These are phyloP conservation scores for Penaeus japonicus DNA, from an alignment of 1,140 invertebrate genomes.

Conservation along the genomic window DNA sequence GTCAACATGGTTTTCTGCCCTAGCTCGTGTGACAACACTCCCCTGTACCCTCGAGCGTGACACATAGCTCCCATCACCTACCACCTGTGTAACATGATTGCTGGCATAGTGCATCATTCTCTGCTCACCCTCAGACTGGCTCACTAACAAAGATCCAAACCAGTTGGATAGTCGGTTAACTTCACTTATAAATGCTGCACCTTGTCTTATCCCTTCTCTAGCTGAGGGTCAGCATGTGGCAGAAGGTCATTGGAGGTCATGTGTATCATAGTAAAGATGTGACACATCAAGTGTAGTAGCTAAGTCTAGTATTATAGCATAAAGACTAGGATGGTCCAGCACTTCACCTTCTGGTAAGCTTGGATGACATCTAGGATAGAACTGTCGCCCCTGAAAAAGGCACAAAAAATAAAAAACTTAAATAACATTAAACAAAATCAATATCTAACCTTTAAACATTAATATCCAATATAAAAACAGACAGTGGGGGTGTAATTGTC, in stretches of 20 bases:
- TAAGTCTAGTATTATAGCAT: constrained; percentile 82
- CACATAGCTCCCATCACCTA: constrained; percentile 24
- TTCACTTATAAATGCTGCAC: constrained; percentile 42
- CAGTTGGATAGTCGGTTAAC: constrained; percentile 36
- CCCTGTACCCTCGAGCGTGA: constrained; percentile 31
- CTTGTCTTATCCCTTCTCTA: constrained; percentile 31
- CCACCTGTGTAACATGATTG: constrained; percentile 31
- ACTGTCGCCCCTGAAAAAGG: constrained; percentile 77
- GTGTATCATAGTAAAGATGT: constrained; percentile 71
- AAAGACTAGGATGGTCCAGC: constrained; percentile 84
- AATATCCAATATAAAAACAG: constrained; percentile 1
- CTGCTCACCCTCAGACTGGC: constrained; percentile 21
- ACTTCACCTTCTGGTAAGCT: constrained; percentile 86
- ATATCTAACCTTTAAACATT: background rate
- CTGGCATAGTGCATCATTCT: constrained; percentile 42
- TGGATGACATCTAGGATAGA: constrained; percentile 85
- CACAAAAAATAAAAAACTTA: background rate
- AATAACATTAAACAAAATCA: background rate
- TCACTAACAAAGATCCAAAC: constrained; percentile 45
- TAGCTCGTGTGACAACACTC: constrained; percentile 35
- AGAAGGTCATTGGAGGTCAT: constrained; percentile 76
- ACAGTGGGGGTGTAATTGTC: background rate
- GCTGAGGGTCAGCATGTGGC: constrained; percentile 60
- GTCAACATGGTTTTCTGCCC: constrained; percentile 16
- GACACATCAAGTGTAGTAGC: constrained; percentile 82